Evolutionary conservation across 2,113 vertebrate genomes (phyloP).

Genomic region (Salvelinus sp.): DNA sequence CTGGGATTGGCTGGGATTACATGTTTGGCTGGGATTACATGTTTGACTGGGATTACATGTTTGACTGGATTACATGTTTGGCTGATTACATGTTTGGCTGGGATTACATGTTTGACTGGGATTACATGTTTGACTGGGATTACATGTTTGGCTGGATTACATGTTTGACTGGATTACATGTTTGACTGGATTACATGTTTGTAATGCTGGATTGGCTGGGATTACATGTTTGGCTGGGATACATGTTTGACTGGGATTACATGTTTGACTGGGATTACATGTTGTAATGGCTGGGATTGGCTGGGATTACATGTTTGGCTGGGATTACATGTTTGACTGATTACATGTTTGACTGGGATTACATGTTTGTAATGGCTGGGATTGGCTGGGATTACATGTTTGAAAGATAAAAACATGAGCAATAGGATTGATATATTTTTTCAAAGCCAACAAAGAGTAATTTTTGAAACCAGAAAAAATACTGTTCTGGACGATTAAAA

Average conservation of each 20-base stretch:
- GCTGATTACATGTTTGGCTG: not conserved
- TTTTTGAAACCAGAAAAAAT: not conserved
- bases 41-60: not conserved
- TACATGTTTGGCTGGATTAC: not conserved
- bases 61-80: not conserved
- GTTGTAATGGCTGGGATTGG: not conserved
- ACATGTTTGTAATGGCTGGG: no score
- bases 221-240: not conserved
- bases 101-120: no score
- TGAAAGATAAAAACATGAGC: not conserved
- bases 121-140: no score
- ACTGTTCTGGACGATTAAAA: not conserved
- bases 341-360: no score
- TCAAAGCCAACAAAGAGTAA: not conserved
- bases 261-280: not conserved
- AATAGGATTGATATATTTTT: not conserved
- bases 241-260: no score
- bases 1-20: not conserved
- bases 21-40: not conserved
- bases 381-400: not conserved
- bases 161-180: no score
- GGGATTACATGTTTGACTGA: no score
- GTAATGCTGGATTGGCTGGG: no score
- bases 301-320: no score
- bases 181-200: no score